Conservation (phyloP, 1,140 invertebrate genomes). For the Lepidostoma basale region DNA sequence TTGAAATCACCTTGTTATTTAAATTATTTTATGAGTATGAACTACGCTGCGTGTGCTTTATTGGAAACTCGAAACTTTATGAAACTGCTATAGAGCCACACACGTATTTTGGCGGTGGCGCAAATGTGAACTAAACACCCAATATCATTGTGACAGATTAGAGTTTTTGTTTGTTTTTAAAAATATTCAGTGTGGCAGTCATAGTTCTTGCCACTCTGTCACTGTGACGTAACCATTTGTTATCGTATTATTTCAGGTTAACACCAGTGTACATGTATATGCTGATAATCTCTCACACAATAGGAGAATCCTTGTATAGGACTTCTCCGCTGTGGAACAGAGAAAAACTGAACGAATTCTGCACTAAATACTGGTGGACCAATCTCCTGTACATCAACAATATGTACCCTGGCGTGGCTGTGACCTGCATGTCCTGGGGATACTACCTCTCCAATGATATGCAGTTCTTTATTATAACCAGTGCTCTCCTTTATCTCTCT, state of each 20-base stretch:
- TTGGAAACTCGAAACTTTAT: too few species aligned
- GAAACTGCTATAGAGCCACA: too few species aligned
- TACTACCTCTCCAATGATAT: slow-evolving; percentile 86
- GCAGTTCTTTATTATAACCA: slow-evolving; percentile 73
- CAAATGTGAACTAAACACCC: too few species aligned
- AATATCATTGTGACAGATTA: too few species aligned
- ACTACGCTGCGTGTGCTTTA: too few species aligned
- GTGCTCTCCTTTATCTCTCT: slow-evolving; percentile 48
- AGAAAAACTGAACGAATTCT: slow-evolving; percentile 59
- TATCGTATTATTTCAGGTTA: slow-evolving; percentile 50
- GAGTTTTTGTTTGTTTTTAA: too few species aligned
- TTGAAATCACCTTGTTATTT: too few species aligned
- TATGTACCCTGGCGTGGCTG: slow-evolving; percentile 59
- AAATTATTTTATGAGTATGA: too few species aligned
- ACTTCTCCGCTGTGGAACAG: slow-evolving; percentile 59
- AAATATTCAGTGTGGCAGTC: too few species aligned
- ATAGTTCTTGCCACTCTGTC: too few species aligned
- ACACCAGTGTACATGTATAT: slow-evolving; percentile 63
- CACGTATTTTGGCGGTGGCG: too few species aligned
- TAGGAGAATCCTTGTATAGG: slow-evolving; percentile 57
- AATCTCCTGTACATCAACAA: slow-evolving; percentile 72
- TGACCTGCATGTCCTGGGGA: slow-evolving; percentile 75
- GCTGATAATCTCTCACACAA: slow-evolving; percentile 59
- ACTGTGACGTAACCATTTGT: too few species aligned
- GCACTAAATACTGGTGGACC: slow-evolving; percentile 68